Evolutionary conservation across 2,888 invertebrate genomes (phyloP), one percentile per base, ranked within the genome.

Genomic region (Polymixis flavicincta): DNA sequence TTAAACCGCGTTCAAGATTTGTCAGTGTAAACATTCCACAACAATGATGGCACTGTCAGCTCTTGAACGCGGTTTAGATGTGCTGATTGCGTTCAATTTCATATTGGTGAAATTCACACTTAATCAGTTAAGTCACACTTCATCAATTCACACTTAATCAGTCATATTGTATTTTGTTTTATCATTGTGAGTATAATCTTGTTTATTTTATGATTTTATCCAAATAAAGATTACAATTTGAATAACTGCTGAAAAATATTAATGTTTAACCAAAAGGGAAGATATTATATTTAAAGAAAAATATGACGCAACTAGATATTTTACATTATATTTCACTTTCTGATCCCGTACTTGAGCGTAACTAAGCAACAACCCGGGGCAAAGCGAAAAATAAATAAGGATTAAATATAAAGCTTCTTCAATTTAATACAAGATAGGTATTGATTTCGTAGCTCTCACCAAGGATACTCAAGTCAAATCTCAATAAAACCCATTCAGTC

Each of bases 401-500:
- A 77, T 76, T 55, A 55, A 50, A 59, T 54, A 71, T 17, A 74
- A 45, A 71, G 8, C 78, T 60, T 55, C 60, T 54, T 50, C 65
- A 57, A 63, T 78, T 66, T 78, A 70, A 52, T 78, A 71, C 50
- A 64, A 54, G 54, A 64, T 59, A 66, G 50, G n/a, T 80, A 83
- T 83, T 83, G 80, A 83, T 72, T 72, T 68, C 54, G 57, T 42
- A 63, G 42, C 48, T 57, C 37, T 65, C 37, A 52, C 74, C 60
- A 83, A 78, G 52, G 68, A 78, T 69, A 79, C 74, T 69, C 28
- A 25, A 83, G 60, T 50, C 32, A 82, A 78, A 83, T 86, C 71
- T 67, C 71, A 83, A 83, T 83, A 83, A 84, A 85, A 86, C 9
- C 48, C 69, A 82, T 85, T 82, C 78, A 71, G 70, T 68, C 78